Evolutionary conservation across 2,797 vertebrate genomes (phyloP).

Genomic region (Cryptoblepharus egeriae): DNA sequence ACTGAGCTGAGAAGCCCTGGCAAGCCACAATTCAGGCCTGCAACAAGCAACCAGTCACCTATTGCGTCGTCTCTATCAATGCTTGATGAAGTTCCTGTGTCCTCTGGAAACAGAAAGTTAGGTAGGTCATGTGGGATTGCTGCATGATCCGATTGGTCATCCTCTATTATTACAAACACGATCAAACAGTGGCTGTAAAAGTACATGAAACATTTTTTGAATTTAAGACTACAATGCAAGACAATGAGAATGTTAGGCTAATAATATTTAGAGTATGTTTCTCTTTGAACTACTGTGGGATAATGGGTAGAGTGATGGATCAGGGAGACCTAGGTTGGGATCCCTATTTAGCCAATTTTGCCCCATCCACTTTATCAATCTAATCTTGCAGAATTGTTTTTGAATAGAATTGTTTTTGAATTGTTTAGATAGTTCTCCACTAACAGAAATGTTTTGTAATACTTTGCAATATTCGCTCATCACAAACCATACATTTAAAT

Average conservation of each 20-base stretch:
- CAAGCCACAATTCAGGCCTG: slow-evolving; percentile 63
- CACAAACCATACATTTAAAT: slow-evolving; percentile 18
- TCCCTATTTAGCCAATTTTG: neutral
- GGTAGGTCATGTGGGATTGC: slow-evolving; percentile 56
- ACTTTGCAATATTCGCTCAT: neutral
- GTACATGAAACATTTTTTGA: accelerated
- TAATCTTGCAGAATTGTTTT: neutral
- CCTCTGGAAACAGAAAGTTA: slow-evolving; percentile 75
- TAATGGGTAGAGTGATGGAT: neutral
- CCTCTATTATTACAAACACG: neutral
- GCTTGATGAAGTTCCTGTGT: slow-evolving; percentile 62
- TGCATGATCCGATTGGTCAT: slow-evolving; percentile 1
- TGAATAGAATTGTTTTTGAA: neutral
- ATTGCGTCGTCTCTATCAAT: slow-evolving; percentile 33
- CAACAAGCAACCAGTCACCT: slow-evolving; percentile 50
- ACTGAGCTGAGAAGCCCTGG: slow-evolving; percentile 62
- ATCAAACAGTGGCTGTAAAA: neutral
- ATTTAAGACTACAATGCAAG: slow-evolving; percentile 26
- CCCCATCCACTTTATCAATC: neutral
- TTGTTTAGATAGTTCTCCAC: neutral
- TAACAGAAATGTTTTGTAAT: neutral
- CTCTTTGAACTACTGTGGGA: neutral
- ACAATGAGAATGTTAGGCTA: neutral
- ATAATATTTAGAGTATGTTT: neutral
- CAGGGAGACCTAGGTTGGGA: neutral